phyloP scores from a whole-genome alignment of 2,797 vertebrate species.

The Catamblyrhynchus diadema region DNA sequence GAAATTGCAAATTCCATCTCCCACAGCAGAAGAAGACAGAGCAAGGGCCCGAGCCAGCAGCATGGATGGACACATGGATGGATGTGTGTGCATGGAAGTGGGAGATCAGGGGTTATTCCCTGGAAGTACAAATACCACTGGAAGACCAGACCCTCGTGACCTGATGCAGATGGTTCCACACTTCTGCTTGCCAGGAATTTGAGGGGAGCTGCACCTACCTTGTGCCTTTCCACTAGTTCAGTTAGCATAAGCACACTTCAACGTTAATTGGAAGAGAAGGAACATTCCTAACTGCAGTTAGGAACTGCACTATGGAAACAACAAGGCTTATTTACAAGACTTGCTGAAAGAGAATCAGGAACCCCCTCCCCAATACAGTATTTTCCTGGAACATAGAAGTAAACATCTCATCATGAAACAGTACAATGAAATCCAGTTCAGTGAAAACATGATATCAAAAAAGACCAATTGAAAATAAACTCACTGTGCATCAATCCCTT shows the following conservation, averaged over 20 bases:
- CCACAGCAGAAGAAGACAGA: background rate
- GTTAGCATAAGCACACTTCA: background rate
- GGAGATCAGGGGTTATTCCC: background rate
- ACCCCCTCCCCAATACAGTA: background rate
- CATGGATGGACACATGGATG: accelerated
- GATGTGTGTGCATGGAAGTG: background rate
- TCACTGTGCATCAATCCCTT: constrained; percentile 59
- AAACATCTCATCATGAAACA: constrained; percentile 59
- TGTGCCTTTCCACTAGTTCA: background rate
- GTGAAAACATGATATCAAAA: constrained; percentile 63
- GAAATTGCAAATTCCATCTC: background rate
- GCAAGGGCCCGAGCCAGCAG: background rate
- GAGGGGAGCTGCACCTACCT: constrained; percentile 6
- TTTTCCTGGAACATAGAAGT: constrained; percentile 49
- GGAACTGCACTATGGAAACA: background rate
- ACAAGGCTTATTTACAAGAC: constrained; percentile 64
- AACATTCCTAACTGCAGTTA: background rate
- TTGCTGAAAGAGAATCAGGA: constrained; percentile 18
- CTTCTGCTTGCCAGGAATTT: background rate
- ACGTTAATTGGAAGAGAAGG: background rate
- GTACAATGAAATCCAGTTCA: constrained; percentile 69
- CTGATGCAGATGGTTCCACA: background rate
- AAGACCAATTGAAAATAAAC: constrained; percentile 59
- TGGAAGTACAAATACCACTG: constrained; percentile 14
- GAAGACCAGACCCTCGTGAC: background rate